These are phyloP conservation scores for Arnoldichthys spilopterus DNA, from an alignment of 2,797 vertebrate species.

Conservation along the genomic window DNA sequence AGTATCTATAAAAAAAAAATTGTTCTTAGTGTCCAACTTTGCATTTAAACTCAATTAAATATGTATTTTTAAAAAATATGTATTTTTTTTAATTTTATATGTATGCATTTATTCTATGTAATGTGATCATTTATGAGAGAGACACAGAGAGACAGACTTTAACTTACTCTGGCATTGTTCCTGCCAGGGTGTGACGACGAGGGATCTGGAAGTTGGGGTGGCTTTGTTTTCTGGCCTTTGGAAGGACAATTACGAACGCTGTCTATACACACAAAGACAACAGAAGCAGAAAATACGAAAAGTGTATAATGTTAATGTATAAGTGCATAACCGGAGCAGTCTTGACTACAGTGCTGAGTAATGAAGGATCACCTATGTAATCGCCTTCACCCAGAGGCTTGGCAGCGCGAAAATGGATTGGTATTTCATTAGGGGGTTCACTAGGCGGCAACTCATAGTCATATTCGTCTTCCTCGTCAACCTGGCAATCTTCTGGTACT, in stretches of 20 bases:
- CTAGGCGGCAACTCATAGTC: slow-evolving; percentile 91
- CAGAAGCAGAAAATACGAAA: neutral
- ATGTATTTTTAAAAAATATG: too few relatives aligned
- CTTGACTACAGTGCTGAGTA: neutral
- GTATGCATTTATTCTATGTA: neutral
- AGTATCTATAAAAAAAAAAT: neutral
- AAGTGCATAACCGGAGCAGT: neutral
- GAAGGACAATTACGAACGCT: neutral
- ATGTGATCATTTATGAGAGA: too few relatives aligned
- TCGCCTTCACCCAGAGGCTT: slow-evolving; percentile 75
- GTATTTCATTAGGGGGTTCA: slow-evolving; percentile 75
- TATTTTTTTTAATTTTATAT: neutral
- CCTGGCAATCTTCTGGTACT: slow-evolving; percentile 76
- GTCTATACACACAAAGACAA: slow-evolving; percentile 36
- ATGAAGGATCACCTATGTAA: slow-evolving; percentile 81
- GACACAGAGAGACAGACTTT: too few relatives aligned
- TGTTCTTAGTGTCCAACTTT: too few relatives aligned
- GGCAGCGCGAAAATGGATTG: slow-evolving; percentile 73
- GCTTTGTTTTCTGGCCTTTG: neutral
- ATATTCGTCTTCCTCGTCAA: slow-evolving; percentile 63
- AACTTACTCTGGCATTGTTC: neutral
- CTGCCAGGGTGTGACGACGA: neutral
- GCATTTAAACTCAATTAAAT: neutral
- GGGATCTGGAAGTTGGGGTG: slow-evolving; percentile 4
- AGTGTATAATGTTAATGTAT: neutral